A percentile compares a stretch with the other conserved stretches of the same genome.
These are phyloP conservation scores for Rhadinocentrus ornatus DNA, from an alignment of 2,797 vertebrate genomes.

Conservation along the genomic window DNA sequence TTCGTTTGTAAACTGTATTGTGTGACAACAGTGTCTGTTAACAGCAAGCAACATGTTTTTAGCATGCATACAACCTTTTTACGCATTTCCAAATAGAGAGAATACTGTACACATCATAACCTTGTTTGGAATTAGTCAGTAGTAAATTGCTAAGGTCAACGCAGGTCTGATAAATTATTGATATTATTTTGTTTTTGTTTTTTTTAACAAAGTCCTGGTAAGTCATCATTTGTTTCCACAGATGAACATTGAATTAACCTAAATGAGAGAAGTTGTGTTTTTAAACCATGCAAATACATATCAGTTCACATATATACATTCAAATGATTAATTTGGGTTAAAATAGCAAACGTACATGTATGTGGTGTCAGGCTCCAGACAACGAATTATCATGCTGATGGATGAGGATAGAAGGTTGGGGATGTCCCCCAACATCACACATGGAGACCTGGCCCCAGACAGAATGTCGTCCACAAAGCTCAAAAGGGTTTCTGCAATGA, in stretches of 20 bases:
- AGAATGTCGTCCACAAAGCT: conserved; percentile 98
- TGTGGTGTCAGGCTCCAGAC: conserved; percentile 94
- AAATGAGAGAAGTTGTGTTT: background rate
- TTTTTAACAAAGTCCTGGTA: background rate
- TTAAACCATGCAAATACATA: background rate
- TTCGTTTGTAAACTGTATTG: conserved; percentile 19
- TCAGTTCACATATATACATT: background rate
- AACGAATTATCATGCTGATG: conserved; percentile 94
- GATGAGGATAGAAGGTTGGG: conserved; percentile 90
- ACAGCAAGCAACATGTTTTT: background rate
- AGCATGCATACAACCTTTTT: background rate
- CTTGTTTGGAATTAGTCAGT: background rate
- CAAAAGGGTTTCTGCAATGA: conserved; percentile 88
- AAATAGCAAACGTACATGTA: conserved; percentile 89
- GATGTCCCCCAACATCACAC: conserved; percentile 95
- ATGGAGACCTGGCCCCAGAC: conserved; percentile 96
- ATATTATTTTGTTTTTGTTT: background rate
- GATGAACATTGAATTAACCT: background rate
- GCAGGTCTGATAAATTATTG: background rate
- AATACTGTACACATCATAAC: background rate
- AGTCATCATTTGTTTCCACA: background rate
- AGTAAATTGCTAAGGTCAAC: background rate
- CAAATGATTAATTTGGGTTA: background rate
- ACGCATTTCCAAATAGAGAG: background rate
- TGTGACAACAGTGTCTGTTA: background rate